phyloP scores from a whole-genome alignment of 1,140 invertebrate species.

The Cephus cinctus region DNA sequence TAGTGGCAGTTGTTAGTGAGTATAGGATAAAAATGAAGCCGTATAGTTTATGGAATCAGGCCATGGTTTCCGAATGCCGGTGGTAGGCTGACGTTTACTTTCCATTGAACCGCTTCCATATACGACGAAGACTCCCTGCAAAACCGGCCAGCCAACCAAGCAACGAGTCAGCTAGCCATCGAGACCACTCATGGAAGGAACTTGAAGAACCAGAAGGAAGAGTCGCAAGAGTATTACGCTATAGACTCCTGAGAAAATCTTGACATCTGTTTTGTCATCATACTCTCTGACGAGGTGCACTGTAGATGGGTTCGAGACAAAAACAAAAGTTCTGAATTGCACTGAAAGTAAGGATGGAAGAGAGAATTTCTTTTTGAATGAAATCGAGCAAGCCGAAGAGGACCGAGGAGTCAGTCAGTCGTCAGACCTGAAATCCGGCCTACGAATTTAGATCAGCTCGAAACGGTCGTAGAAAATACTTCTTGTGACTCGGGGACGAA shows the following conservation, averaged over 20 bases:
- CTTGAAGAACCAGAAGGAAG: conserved; percentile 4
- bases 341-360: background rate
- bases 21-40: too few relatives aligned
- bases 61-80: conserved; percentile 22
- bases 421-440: conserved; percentile 44
- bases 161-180: conserved; percentile 13
- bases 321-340: background rate
- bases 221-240: background rate
- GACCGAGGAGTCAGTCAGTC: conserved; percentile 21
- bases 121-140: too few relatives aligned
- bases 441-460: conserved; percentile 34
- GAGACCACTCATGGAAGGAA: conserved; percentile 20
- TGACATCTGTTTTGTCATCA: too few relatives aligned
- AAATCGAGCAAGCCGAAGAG: conserved; percentile 1
- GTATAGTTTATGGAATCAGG: too few relatives aligned
- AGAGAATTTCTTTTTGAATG: background rate
- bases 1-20: too few relatives aligned
- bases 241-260: background rate
- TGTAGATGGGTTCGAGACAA: background rate
- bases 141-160: conserved; percentile 7
- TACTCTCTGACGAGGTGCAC: too few relatives aligned
- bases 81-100: conserved; percentile 22
- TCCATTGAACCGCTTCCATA: conserved; percentile 28
- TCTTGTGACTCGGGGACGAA: background rate
- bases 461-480: conserved; percentile 22